These are phyloP conservation scores for Cydia pomonella DNA, from an alignment of 1,140 invertebrate species.

Conservation along the genomic window DNA sequence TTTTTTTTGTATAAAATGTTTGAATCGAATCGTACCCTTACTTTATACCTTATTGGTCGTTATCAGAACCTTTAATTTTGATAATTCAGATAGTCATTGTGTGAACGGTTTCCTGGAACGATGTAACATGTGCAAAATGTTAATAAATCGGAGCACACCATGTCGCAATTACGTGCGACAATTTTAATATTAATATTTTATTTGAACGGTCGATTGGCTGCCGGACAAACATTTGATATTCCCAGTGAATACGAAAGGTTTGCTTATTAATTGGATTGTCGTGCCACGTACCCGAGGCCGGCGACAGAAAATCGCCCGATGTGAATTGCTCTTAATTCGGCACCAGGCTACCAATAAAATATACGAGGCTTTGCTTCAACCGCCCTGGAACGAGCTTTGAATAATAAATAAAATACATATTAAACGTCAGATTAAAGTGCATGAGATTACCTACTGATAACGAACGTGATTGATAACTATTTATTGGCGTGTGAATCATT, in stretches of 20 bases:
- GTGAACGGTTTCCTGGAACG: not conserved
- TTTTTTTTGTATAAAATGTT: too few relatives aligned
- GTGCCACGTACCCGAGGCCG: constrained; percentile 53
- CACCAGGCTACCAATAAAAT: constrained; percentile 54
- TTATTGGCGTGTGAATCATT: too few relatives aligned
- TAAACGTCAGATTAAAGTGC: constrained; percentile 46
- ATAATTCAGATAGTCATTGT: too few relatives aligned
- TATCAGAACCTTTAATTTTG: too few relatives aligned
- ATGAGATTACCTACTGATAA: constrained; percentile 38
- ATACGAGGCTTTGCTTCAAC: constrained; percentile 47
- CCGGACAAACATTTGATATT: constrained; percentile 70
- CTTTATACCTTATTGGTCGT: too few relatives aligned
- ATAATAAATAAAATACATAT: constrained; percentile 52
- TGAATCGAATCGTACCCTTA: too few relatives aligned
- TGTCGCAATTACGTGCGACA: constrained; percentile 54
- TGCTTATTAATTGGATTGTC: constrained; percentile 76
- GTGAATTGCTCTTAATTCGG: constrained; percentile 68
- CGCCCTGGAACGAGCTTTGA: constrained; percentile 47
- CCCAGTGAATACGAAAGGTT: constrained; percentile 71
- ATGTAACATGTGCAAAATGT: constrained; percentile 34
- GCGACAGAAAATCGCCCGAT: constrained; percentile 56
- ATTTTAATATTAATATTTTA: constrained; percentile 72
- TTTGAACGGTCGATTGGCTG: constrained; percentile 60
- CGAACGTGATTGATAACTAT: too few relatives aligned
- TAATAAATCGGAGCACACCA: constrained; percentile 35